Conservation (phyloP, 2,888 invertebrate genomes). For the Mycalesis mineus region DNA sequence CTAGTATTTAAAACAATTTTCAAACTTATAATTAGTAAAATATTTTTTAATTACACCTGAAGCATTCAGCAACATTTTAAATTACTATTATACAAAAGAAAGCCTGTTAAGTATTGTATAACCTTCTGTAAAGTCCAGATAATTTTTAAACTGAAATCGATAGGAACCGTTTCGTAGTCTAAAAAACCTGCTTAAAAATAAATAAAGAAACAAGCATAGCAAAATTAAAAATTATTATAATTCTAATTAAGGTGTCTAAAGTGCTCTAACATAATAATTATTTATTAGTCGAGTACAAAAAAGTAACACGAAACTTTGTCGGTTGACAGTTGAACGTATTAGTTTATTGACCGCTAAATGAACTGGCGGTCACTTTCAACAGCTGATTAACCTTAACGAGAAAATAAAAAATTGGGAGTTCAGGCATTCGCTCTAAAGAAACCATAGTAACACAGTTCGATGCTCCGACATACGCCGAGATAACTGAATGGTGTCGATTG, state of each 20-base stretch:
- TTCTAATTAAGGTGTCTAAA: neutral
- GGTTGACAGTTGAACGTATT: neutral
- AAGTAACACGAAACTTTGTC: neutral
- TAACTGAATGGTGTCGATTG: constrained; percentile 30
- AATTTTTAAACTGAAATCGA: too few relatives aligned
- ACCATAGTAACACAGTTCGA: constrained; percentile 32
- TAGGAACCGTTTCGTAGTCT: too few relatives aligned
- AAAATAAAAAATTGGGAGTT: constrained; percentile 14
- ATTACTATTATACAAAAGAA: too few relatives aligned
- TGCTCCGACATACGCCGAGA: constrained; percentile 29
- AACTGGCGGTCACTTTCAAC: constrained; percentile 3
- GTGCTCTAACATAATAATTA: neutral
- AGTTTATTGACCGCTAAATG: constrained; percentile 5
- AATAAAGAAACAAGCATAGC: too few relatives aligned
- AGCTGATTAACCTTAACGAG: constrained; percentile 6
- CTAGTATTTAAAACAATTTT: too few relatives aligned
- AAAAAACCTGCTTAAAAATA: too few relatives aligned
- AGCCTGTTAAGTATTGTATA: too few relatives aligned
- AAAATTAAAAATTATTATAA: too few relatives aligned
- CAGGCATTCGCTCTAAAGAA: constrained; percentile 29
- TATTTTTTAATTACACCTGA: too few relatives aligned
- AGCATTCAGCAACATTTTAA: too few relatives aligned
- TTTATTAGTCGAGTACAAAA: neutral
- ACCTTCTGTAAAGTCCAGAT: too few relatives aligned
- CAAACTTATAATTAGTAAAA: too few relatives aligned